Conservation (phyloP, 2,797 vertebrate genomes). For the Macropodus opercularis region DNA sequence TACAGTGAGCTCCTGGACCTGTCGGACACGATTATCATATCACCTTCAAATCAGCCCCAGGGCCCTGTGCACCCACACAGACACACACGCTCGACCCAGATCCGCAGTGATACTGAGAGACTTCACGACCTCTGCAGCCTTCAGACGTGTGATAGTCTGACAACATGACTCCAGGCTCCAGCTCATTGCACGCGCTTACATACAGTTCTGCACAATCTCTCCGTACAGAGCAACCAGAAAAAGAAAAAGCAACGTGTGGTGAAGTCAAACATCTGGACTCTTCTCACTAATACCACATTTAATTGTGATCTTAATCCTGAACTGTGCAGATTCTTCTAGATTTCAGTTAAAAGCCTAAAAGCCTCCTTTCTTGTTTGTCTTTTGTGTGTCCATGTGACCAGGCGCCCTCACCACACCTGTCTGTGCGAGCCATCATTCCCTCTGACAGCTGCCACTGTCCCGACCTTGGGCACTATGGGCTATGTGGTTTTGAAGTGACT, state of each 20-base stretch:
- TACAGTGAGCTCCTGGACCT: constrained; percentile 44
- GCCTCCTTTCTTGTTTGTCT: not conserved
- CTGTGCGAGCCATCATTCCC: constrained; percentile 58
- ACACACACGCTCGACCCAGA: constrained; percentile 48
- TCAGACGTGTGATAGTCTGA: constrained; percentile 52
- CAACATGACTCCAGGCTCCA: constrained; percentile 48
- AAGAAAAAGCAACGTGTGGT: not conserved
- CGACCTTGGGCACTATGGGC: constrained; percentile 73
- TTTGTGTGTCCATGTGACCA: constrained; percentile 13
- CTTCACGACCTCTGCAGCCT: constrained; percentile 40
- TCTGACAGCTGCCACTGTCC: constrained; percentile 70
- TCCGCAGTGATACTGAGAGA: constrained; percentile 41
- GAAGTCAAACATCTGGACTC: not conserved
- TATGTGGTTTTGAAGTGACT: constrained; percentile 73
- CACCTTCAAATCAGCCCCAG: constrained; percentile 46
- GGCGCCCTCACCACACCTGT: constrained; percentile 39
- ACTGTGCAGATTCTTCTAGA: too few relatives aligned
- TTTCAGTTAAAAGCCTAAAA: not conserved
- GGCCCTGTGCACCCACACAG: constrained; percentile 29
- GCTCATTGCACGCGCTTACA: constrained; percentile 14
- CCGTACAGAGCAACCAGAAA: constrained; percentile 9
- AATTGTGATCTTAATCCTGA: constrained; percentile 1
- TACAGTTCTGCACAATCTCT: not conserved
- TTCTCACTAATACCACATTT: constrained; percentile 6
- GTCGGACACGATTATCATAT: constrained; percentile 39